These are phyloP conservation scores for Drosophila barbarae DNA, from an alignment of 2,888 invertebrate species.

Conservation along the genomic window DNA sequence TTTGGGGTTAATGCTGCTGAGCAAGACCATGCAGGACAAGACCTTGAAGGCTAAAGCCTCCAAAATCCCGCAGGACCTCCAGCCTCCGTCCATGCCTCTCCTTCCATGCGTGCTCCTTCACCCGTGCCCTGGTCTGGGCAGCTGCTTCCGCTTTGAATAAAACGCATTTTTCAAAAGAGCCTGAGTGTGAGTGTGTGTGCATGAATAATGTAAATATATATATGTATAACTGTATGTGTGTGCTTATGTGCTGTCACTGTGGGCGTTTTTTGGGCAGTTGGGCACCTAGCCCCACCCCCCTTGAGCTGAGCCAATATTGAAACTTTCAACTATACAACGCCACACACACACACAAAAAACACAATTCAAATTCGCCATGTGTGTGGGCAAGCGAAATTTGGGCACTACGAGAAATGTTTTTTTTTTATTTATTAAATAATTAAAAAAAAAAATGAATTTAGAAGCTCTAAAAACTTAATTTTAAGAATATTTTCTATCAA, in stretches of 20 bases:
- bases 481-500: no score
- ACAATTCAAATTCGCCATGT: conserved; percentile 37
- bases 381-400: not conserved
- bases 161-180: conserved; percentile 69
- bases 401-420: conserved; percentile 16
- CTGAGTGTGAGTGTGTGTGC: conserved; percentile 35
- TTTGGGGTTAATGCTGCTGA: conserved; percentile 3
- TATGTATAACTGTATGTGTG: conserved; percentile 5
- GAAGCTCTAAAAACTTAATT: no score
- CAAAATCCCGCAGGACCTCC: conserved; percentile 40
- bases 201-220: conserved; percentile 60
- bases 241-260: conserved; percentile 52
- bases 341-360: conserved; percentile 20
- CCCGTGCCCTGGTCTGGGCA: conserved; percentile 47
- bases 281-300: conserved; percentile 21
- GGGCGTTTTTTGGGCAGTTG: conserved; percentile 64
- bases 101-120: not conserved
- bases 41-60: conserved; percentile 46
- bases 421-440: no score
- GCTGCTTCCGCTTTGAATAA: conserved; percentile 62
- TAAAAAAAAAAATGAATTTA: no score
- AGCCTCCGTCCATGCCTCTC: not conserved
- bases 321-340: conserved; percentile 67
- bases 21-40: conserved; percentile 3
- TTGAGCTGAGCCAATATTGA: conserved; percentile 62